Evolutionary conservation across 2,113 vertebrate genomes (phyloP), one percentile per base, ranked within the genome.

Genomic region (Istiophorus platypterus): DNA sequence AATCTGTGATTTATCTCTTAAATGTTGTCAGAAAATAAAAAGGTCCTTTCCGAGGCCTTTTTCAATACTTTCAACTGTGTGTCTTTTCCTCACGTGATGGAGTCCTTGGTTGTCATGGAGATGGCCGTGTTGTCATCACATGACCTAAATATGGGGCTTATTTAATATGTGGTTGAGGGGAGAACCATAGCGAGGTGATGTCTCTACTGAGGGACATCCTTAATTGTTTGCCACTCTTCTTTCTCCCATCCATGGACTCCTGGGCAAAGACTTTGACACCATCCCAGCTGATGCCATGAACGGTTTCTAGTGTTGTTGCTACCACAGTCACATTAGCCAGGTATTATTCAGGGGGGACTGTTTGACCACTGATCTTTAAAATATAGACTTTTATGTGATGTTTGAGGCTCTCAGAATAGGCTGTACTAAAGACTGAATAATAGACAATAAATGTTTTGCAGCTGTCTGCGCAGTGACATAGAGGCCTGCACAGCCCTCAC

Each of bases 81-180:
- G 26, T 54, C 37, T 24, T 31, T 13, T 15, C 7, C 26, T 20
- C 15, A 64, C 34, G 24, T 24, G 39, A 68, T 61, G 26, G 29
- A 47, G 24, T 67, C 29, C 49, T 56, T 22, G 5, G 76, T 57
- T 68, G 37, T 57, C 76, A 58, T 69, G 31, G 67, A 80, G 61
- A 71, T 54, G 37, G 13, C 27, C 47, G 37, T 65, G 17, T 29
- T 68, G 54, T n/a, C 17, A 31, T 52, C 31, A 49, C 54, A 27
- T 69, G 17, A 73, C 31, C 2, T 58, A 34, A 27, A 13, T 17
- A 63, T 18, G n/a, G 8, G 31, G 69, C n/a, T 64, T 69, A 14
- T 49, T 72, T 39, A 74, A 47, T 63, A 80, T 80, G 27, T 56
- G 11, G 45, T 8, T 11, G 26, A 56, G 3, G 58, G 68, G 37